These are phyloP conservation scores for Chamaetylas fuelleborni DNA, from an alignment of 2,113 vertebrate genomes.

Conservation along the genomic window DNA sequence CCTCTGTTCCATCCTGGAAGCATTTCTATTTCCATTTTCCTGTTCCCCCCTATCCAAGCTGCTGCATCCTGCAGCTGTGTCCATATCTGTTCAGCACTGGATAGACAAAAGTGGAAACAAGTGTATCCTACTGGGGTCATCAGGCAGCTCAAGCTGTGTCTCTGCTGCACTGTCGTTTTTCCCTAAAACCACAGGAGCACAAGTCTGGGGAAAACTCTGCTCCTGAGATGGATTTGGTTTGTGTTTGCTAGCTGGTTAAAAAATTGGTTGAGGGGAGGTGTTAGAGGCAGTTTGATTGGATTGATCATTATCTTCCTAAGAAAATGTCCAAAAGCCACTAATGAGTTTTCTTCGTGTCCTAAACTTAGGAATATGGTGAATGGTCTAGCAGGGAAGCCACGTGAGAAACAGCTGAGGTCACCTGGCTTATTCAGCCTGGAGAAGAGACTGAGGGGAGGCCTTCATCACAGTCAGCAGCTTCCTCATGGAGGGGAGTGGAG, in stretches of 20 bases:
- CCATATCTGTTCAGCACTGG: rapidly evolving
- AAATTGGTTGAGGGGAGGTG: not conserved
- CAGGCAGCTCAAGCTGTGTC: not conserved
- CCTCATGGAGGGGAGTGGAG: not conserved
- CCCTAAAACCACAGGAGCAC: not conserved
- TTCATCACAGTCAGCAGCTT: not conserved
- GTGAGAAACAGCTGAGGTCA: not conserved
- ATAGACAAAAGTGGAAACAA: not conserved
- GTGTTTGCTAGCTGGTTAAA: not conserved
- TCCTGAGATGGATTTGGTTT: not conserved
- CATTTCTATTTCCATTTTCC: not conserved
- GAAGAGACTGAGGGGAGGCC: not conserved
- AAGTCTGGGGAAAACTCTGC: not conserved
- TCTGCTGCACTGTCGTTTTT: not conserved
- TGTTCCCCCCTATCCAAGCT: not conserved
- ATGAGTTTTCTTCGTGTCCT: not conserved
- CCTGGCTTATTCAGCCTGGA: not conserved
- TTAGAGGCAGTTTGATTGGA: not conserved
- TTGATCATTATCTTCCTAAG: not conserved
- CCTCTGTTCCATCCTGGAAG: not conserved
- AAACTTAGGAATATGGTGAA: not conserved
- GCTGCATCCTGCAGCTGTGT: not conserved
- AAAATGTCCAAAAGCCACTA: not conserved
- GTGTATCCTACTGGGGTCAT: not conserved
- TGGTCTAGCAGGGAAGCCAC: not conserved